Evolutionary conservation across 2,113 vertebrate genomes (phyloP).

Genomic region (Piaya cayana): DNA sequence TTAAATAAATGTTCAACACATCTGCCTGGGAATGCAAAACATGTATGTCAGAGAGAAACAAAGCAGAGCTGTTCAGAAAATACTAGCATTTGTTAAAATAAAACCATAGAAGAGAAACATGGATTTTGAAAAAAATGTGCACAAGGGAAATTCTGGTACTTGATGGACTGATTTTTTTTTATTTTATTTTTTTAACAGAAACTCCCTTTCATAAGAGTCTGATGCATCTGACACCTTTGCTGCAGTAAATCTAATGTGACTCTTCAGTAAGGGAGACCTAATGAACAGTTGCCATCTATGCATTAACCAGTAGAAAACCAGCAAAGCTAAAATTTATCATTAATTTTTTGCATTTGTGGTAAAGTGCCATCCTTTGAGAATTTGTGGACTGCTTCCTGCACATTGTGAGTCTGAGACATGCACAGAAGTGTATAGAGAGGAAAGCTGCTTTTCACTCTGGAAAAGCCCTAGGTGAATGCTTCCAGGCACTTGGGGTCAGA

Average conservation of each 20-base stretch:
- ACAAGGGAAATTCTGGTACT: rapidly evolving
- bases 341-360: background rate
- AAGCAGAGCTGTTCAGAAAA: background rate
- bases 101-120: background rate
- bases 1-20: background rate
- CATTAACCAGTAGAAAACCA: background rate
- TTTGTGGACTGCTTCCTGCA: background rate
- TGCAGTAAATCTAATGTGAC: background rate
- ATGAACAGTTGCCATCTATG: background rate
- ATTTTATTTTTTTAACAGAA: background rate
- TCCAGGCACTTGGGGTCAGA: background rate
- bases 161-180: background rate
- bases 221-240: background rate
- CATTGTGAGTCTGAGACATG: background rate
- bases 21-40: background rate
- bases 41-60: background rate
- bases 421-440: background rate
- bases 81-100: background rate
- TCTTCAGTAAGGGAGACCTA: background rate
- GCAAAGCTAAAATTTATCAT: background rate
- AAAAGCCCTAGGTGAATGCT: background rate
- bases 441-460: background rate
- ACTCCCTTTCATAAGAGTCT: background rate
- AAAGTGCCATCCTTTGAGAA: background rate
- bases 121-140: background rate